These are phyloP conservation scores for Tapirus indicus DNA, from an alignment of 2,797 vertebrate species.

Conservation along the genomic window DNA sequence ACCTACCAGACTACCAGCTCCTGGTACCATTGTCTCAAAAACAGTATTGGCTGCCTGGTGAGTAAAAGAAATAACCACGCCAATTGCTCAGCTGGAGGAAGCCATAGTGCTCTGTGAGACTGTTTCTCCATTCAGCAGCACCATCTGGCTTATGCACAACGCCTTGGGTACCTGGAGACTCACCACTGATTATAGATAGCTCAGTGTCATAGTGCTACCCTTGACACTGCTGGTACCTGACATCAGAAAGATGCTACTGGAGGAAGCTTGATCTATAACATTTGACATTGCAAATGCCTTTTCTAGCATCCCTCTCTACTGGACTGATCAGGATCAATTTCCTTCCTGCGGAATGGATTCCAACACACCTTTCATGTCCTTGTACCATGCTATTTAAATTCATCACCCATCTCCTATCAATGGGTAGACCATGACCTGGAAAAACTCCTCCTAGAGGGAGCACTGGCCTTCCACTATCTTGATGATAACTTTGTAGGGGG, in stretches of 20 bases:
- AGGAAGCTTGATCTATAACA: not conserved
- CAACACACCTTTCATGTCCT: not conserved
- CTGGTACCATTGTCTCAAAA: not conserved
- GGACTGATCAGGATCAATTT: not conserved
- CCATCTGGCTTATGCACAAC: not conserved
- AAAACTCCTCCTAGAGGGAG: not conserved
- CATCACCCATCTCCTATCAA: not conserved
- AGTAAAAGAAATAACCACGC: not conserved
- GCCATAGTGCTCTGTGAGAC: not conserved
- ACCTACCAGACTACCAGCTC: not conserved
- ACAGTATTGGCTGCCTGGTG: not conserved
- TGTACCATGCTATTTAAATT: not conserved
- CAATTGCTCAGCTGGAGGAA: not conserved
- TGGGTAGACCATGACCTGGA: not conserved
- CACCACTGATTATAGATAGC: not conserved
- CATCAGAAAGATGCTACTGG: not conserved
- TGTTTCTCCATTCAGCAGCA: not conserved
- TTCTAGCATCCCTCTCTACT: not conserved
- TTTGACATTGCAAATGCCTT: not conserved
- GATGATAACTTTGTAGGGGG: not conserved
- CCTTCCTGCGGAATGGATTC: not conserved
- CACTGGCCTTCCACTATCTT: not conserved
- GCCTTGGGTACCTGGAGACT: not conserved
- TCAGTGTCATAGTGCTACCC: not conserved
- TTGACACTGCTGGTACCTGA: not conserved